These are phyloP conservation scores for Gasterosteus nipponicus DNA, from an alignment of 2,113 vertebrate species.

Conservation along the genomic window DNA sequence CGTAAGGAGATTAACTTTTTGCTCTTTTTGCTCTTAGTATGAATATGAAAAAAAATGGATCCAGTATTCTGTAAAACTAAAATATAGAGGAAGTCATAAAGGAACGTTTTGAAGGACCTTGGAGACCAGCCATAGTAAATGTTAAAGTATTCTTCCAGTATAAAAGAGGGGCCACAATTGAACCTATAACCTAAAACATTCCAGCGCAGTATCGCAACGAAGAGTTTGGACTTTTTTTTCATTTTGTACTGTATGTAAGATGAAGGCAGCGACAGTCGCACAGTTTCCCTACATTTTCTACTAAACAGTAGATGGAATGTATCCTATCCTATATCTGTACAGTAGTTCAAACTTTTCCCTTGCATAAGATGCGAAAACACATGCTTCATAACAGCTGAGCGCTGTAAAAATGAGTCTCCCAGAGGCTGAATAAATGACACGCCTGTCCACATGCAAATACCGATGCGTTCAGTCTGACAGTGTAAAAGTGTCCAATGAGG, in stretches of 20 bases:
- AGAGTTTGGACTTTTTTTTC: conserved; percentile 38
- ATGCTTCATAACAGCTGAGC: conserved; percentile 55
- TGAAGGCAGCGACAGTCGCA: conserved; percentile 17
- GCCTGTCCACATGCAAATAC: conserved; percentile 32
- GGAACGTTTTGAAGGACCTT: conserved; percentile 6
- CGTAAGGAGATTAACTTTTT: not conserved
- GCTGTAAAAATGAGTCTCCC: conserved; percentile 47
- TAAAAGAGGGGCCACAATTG: conserved; percentile 39
- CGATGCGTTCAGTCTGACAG: conserved; percentile 32
- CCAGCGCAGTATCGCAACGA: conserved; percentile 43
- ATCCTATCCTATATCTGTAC: conserved; percentile 2
- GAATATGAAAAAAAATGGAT: not conserved
- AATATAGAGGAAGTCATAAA: conserved; percentile 8
- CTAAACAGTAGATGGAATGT: conserved; percentile 9
- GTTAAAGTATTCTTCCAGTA: conserved; percentile 32
- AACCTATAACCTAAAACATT: conserved; percentile 65
- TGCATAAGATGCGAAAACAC: conserved; percentile 48
- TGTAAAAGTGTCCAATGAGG: conserved; percentile 28
- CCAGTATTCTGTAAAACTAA: not conserved
- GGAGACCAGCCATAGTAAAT: conserved; percentile 9
- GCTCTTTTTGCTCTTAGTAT: not conserved
- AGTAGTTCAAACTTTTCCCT: not conserved
- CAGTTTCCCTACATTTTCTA: conserved; percentile 14
- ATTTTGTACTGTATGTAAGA: conserved; percentile 32
- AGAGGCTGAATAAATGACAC: conserved; percentile 39